Percentiles rank a stretch among this genome's conserved stretches.
These are phyloP conservation scores for Sakesphorus luctuosus DNA, from an alignment of 2,113 vertebrate genomes.

Conservation along the genomic window DNA sequence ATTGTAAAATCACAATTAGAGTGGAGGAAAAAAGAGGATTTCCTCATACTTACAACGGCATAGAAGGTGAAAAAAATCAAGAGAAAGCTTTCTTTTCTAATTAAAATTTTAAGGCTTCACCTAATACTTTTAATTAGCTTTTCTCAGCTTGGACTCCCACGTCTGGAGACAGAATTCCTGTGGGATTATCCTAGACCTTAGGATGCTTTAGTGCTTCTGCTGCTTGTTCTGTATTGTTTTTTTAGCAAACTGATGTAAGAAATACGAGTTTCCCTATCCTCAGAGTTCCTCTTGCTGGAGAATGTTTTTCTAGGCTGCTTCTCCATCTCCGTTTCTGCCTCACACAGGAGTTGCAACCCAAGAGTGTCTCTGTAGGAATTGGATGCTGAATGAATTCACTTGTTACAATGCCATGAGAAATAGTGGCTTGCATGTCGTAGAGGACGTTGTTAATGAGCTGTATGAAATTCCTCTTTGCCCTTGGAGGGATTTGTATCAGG, in stretches of 20 bases:
- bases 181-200: neutral
- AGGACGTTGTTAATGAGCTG: neutral
- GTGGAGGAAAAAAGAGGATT: neutral
- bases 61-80: neutral
- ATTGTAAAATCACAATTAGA: neutral
- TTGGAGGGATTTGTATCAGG: neutral
- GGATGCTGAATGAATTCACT: neutral
- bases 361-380: neutral
- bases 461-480: neutral
- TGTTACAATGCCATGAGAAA: neutral
- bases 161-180: neutral
- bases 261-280: neutral
- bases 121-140: conserved; percentile 28
- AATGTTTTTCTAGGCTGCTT: neutral
- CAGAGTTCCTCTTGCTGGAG: neutral
- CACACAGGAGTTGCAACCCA: neutral
- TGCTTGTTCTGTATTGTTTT: neutral
- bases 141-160: neutral
- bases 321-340: neutral
- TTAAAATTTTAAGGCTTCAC: neutral
- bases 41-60: neutral
- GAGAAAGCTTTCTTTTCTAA: neutral
- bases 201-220: neutral
- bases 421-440: neutral
- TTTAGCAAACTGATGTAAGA: neutral